Base-by-base conservation (phyloP, 2,888 invertebrate genomes). In the Habrosyne pyritoides region DNA sequence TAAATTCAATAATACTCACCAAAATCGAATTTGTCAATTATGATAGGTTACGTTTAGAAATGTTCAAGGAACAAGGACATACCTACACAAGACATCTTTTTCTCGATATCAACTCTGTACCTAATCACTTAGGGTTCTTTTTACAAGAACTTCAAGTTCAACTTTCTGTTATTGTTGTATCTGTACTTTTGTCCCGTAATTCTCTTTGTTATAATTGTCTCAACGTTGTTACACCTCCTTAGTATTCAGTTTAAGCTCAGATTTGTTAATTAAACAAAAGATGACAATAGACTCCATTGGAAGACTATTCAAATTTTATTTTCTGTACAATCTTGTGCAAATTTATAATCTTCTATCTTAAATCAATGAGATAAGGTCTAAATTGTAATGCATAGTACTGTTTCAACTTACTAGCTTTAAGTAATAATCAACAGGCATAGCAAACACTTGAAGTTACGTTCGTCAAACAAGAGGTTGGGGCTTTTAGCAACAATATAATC, bases 401-500 rank as follows among this genome's bases (percentile, higher is more conserved):
- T 2, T 42, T n/a, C 18, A 42, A 18, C 42, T 42, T 18, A 42
- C 42, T 42, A 18, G 42, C 42, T 42, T 42, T 18, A 18, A 42
- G 42, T 42, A 14, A n/a, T 49, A 21, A 24, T 24, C n/a, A 49
- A 26, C n/a, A 24, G 21, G 47, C n/a, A 47, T 47, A 24, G 26
- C 18, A 49, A 49, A 26, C 26, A 24, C 42, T 42, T 63, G 56
- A 57, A 53, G 46, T 49, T 21, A 26, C 26, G 30, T 10, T 51
- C 57, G 52, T 59, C 59, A 65, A 67, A 67, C 66, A 58, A 59
- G 55, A 54, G 36, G 59, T 64, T 66, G 61, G 69, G 71, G 66
- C 63, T 58, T 62, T 64, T 71, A 70, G 62, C 57, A 68, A 66
- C 66, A 71, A 66, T 54, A 52, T 67, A 71, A 75, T 74, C 67